Conservation (phyloP, 2,113 vertebrate species). For the Prunella himalayana region DNA sequence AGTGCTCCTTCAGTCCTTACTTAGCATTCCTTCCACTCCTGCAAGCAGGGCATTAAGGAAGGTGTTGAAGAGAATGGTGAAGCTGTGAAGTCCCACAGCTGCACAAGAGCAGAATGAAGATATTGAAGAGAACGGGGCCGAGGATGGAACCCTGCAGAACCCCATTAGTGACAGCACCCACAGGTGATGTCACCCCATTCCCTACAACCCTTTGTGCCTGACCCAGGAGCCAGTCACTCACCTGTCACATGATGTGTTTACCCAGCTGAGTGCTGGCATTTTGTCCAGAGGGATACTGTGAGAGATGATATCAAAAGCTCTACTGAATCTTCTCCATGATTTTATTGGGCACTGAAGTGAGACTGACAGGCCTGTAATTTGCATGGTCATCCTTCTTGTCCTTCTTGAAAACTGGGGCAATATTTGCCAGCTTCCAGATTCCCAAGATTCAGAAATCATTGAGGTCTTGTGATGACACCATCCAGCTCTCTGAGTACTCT, state of each 20-base stretch:
- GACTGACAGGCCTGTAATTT: background rate
- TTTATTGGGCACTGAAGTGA: background rate
- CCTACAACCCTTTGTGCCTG: background rate
- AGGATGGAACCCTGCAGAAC: background rate
- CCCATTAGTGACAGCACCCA: background rate
- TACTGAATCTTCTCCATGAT: background rate
- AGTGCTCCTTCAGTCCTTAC: background rate
- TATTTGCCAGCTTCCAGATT: background rate
- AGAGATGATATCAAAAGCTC: background rate
- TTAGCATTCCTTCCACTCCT: background rate
- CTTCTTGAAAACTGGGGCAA: background rate
- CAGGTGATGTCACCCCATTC: background rate
- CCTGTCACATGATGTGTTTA: background rate
- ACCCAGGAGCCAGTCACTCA: background rate
- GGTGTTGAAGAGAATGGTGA: background rate
- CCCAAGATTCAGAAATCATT: background rate
- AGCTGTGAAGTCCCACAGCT: background rate
- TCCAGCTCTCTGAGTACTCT: background rate
- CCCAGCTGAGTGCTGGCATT: background rate
- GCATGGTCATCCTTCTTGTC: background rate
- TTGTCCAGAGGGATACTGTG: background rate
- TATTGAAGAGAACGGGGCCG: background rate
- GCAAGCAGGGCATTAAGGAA: accelerated
- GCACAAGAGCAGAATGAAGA: background rate
- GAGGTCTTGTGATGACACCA: background rate